Percentiles rank a stretch among this genome's conserved stretches.
Evolutionary conservation across 2,888 invertebrate species (phyloP).

Genomic region (Campoletis raptor): DNA sequence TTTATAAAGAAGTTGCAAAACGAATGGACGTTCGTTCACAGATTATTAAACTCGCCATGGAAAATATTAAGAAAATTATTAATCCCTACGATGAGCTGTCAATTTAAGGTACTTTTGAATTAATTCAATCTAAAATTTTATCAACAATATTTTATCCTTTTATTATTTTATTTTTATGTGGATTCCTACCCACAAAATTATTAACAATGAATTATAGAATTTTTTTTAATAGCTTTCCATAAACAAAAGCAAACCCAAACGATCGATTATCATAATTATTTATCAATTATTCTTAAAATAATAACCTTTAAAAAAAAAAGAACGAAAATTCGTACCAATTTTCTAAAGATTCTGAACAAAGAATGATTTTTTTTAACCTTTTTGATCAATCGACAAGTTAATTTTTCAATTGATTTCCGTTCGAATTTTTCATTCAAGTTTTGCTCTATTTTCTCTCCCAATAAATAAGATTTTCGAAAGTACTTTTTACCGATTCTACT

Average conservation of each 20-base stretch:
- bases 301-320: no score
- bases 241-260: neutral
- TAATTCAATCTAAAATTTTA: neutral
- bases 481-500: neutral
- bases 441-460: neutral
- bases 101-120: neutral
- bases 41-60: conserved; percentile 84
- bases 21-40: conserved; percentile 84
- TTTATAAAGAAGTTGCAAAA: conserved; percentile 84
- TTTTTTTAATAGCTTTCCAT: neutral
- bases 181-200: neutral
- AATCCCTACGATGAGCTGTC: conserved; percentile 86
- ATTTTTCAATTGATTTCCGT: no score
- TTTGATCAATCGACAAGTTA: no score
- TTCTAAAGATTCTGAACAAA: neutral
- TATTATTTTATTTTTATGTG: neutral
- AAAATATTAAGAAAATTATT: conserved; percentile 85
- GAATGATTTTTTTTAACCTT: neutral
- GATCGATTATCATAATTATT: neutral
- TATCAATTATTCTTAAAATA: neutral
- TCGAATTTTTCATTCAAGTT: neutral
- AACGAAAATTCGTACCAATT: neutral
- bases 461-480: neutral
- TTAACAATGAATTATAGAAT: neutral
- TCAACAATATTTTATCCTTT: no score